phyloP scores from a whole-genome alignment of 2,797 vertebrate species.

The Pteronotus mesoamericanus region DNA sequence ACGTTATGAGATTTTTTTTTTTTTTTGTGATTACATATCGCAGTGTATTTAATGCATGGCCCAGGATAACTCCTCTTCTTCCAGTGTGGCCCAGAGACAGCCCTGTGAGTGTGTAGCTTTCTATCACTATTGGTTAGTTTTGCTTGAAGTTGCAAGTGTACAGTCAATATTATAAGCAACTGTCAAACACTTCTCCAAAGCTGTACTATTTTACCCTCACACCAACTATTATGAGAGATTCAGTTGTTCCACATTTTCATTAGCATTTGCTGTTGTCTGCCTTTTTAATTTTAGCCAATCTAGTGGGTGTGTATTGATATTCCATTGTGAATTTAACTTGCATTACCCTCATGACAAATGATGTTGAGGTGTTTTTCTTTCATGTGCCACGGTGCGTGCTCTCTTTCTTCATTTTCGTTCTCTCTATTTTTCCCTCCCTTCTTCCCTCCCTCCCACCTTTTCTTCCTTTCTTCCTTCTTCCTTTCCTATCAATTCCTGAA shows the following conservation, averaged over 20 bases:
- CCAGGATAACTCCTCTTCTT: too few species aligned
- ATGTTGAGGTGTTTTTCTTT: not conserved
- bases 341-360: not conserved
- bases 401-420: not conserved
- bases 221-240: not conserved
- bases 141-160: not conserved
- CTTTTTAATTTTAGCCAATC: not conserved
- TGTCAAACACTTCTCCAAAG: not conserved
- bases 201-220: not conserved
- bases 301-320: too few species aligned
- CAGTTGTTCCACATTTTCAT: not conserved
- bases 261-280: not conserved
- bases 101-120: not conserved
- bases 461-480: not conserved
- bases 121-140: not conserved
- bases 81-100: too few species aligned
- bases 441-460: not conserved
- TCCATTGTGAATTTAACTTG: not conserved
- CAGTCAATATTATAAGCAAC: not conserved
- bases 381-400: not conserved
- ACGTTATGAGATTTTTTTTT: too few species aligned
- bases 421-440: not conserved
- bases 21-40: too few species aligned
- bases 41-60: too few species aligned
- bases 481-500: not conserved